Base-by-base conservation (phyloP, 2,797 vertebrate genomes). In the Gymnoscopelus microlampas region DNA sequence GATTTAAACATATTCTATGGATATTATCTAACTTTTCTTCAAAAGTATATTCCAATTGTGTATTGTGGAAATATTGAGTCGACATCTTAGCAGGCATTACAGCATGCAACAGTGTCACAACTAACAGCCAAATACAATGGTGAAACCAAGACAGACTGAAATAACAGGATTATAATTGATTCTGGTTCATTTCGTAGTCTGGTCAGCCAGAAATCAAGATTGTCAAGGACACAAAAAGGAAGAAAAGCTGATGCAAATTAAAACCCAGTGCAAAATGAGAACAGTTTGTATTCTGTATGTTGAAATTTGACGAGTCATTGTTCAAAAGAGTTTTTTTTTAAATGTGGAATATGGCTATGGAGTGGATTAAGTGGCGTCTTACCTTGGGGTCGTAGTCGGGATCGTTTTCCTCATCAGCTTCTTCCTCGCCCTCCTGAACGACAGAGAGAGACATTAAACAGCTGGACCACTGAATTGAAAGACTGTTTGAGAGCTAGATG, bases 321-420 rank as follows among this genome's bases (percentile, higher is more conserved):
- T 59, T 53, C 26, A 44, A 7, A 19, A 53, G 64, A 80, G 75
- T 60, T 19, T 9, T 54, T 13, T 68, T 53, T 60, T 68, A 23
- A 11, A 4, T 12, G 47, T 56, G 29, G 29, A 3, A 32, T 32
- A 32, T 32, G 29, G 29, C 29, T 5, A 32, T 32, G 3, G 29
- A 44, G 39, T 44, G 39, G 8, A 44, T 44, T 8, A 1, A 7
- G 39, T 2, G 9, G 9, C 8, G 35, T 61, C 94, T 93, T 91
- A 98, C 98, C 96, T 99, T 99, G 72, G 97, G 95, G 81, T 98
- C 97, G 78, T 96, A 98, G 81, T 98, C 97, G 24, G 97, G 96
- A 93, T 99, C 98, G 47, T 99, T 98, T 92, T 99, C 98, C 88
- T 99, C 97, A 67, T 99, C 98, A 26, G 96, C 97, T 92, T 99